Base-by-base conservation (phyloP, 2,888 invertebrate species). In the Pharmacophagus antenor region DNA sequence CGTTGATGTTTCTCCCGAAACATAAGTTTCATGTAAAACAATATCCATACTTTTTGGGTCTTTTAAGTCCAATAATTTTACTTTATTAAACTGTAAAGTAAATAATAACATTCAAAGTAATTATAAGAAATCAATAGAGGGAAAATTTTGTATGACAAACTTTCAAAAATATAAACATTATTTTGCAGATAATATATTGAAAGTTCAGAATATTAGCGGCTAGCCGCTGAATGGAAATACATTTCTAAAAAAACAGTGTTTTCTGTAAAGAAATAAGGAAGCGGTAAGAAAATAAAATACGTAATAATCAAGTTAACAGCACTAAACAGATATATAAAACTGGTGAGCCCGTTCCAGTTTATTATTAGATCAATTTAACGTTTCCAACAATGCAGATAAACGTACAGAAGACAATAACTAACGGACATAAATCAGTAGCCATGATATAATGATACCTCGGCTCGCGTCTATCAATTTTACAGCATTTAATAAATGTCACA, bases 401-500 rank as follows among this genome's bases (percentile, higher is more conserved):
- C 46, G 52, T 41, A 15, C 61, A 49, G 48, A 58, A 56, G 62
- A 62, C 68, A 66, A 68, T 69, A 66, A 63, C 58, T 66, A 61
- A 62, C 58, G 42, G 56, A 55, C 61, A 61, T 63, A 62, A 63
- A 65, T 62, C 55, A 62, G 50, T 57, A 57, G 41, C 25, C 56
- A 57, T 62, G 61, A 67, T 64, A 63, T 66, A 66, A 68, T 64
- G 59, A 68, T 67, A 67, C 58, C 48, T 61, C 59, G 58, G 53
- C 42, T 59, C 56, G 61, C 52, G 48, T 61, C 67, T 66, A 69
- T 70, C 70, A 71, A 70, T 70, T 69, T 67, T 65, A 67, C 65
- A 63, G 65, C 65, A 66, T 70, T 69, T 70, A 70, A 70, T 71
- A 69, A 68, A 68, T 57, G 69, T 66, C 67, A 64, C 62, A 61